Conservation (phyloP, 2,797 vertebrate genomes). For the Tachyglossus aculeatus region DNA sequence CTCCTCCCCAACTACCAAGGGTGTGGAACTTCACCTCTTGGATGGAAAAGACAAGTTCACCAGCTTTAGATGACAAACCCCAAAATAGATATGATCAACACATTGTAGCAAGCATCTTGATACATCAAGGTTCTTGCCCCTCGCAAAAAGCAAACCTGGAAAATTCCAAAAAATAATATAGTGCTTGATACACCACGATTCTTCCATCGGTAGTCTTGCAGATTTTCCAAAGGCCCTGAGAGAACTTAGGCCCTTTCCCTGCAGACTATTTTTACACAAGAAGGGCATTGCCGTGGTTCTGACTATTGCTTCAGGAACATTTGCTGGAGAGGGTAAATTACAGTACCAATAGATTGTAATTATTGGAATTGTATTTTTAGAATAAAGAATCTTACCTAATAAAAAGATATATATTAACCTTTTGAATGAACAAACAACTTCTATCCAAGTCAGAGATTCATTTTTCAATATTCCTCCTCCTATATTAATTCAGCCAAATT, state of each 20-base stretch:
- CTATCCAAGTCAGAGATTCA: constrained; percentile 30
- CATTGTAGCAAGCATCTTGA: no score
- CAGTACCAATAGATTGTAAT: constrained; percentile 24
- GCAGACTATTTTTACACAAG: constrained; percentile 25
- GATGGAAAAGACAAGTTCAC: no score
- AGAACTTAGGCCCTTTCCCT: neutral
- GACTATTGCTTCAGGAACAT: constrained; percentile 5
- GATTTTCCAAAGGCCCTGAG: neutral
- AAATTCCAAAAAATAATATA: no score
- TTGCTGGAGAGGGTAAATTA: constrained; percentile 36
- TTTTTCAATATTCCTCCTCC: neutral
- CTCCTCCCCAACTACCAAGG: no score
- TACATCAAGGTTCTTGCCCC: no score
- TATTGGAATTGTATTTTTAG: constrained; percentile 49
- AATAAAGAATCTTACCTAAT: constrained; percentile 49
- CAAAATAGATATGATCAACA: no score
- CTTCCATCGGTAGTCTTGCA: neutral
- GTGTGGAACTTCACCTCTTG: no score
- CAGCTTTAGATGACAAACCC: no score
- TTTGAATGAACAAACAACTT: constrained; percentile 24
- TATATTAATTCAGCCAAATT: neutral
- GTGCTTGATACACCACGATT: no score
- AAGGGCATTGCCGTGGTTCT: constrained; percentile 18
- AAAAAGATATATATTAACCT: constrained; percentile 23
- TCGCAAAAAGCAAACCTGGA: no score